Evolutionary conservation across 2,797 vertebrate species (phyloP), one percentile per base, ranked within the genome.

Genomic region (Parambassis ranga): DNA sequence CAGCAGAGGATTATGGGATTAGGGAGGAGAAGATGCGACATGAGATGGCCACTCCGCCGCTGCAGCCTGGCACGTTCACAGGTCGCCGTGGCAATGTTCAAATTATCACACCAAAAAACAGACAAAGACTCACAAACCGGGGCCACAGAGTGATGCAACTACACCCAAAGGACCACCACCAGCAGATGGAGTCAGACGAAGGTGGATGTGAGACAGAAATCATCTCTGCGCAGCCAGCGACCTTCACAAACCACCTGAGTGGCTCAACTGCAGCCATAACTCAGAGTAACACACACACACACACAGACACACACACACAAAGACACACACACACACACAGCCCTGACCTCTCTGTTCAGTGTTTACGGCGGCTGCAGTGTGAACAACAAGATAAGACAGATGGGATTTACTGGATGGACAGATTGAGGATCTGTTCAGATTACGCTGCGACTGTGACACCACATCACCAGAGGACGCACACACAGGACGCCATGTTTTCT

Each of bases 31-130:
- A 76, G 75, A 86, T 81, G 67, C 11, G 43, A 79, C 81, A 84
- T 82, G 79, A 87, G 87, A 82, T 72, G 81, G 80, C 72, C 83
- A 86, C 80, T 86, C 60, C 73, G 79, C 62, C 51, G 62, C 61
- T 30, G 59, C 48, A 46, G 31, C 30, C 14, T 49, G 37, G 6
- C 58, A 30, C 5, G 0, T 32, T 30, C 1, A 1, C n/a, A 6
- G 49, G 49, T 71, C 22, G 8, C 43, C 27, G 15, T 23, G 32
- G 33, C 13, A 18, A 67, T 7, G 1, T n/a, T n/a, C n/a, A n/a
- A n/a, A n/a, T n/a, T n/a, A n/a, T n/a, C n/a, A n/a, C n/a, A n/a
- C n/a, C n/a, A n/a, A n/a, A n/a, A n/a, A n/a, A n/a, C n/a, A n/a
- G n/a, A n/a, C n/a, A n/a, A n/a, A n/a, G n/a, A n/a, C n/a, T n/a